These are phyloP conservation scores for Phymatocera aterrima DNA, from an alignment of 2,888 invertebrate genomes.

Conservation along the genomic window DNA sequence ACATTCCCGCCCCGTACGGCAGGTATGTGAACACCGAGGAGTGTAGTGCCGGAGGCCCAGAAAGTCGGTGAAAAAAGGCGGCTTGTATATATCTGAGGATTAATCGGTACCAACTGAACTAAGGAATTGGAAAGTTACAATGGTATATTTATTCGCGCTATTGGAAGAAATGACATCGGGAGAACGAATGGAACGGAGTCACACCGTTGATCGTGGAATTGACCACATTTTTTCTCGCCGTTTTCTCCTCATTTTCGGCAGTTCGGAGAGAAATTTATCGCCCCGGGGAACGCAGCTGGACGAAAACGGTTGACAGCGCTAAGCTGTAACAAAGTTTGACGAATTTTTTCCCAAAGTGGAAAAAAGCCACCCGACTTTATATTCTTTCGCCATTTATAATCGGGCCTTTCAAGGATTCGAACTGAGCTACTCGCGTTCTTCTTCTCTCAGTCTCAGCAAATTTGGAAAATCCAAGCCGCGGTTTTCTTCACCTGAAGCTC, in stretches of 20 bases:
- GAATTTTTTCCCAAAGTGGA: not conserved
- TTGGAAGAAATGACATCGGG: not conserved
- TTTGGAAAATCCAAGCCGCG: too few relatives aligned
- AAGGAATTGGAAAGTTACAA: too few relatives aligned
- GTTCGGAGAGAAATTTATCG: not conserved
- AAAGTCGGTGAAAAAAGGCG: too few relatives aligned
- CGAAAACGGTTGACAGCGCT: not conserved
- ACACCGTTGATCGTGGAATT: not conserved
- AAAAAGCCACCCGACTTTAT: too few relatives aligned
- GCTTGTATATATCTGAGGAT: not conserved
- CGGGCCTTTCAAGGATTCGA: too few relatives aligned
- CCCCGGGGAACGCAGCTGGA: not conserved
- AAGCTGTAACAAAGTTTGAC: not conserved
- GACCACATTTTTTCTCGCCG: not conserved
- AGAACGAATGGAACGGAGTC: not conserved
- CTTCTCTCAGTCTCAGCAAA: too few relatives aligned
- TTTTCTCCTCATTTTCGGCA: not conserved
- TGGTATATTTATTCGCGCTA: not conserved
- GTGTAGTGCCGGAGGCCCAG: too few relatives aligned
- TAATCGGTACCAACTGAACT: not conserved
- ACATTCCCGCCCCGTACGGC: too few relatives aligned
- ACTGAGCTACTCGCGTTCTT: not conserved
- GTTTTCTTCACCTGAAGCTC: too few relatives aligned
- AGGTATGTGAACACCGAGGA: too few relatives aligned
- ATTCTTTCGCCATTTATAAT: too few relatives aligned